phyloP scores from a whole-genome alignment of 2,888 invertebrate species.

The Punctoribates punctum region DNA sequence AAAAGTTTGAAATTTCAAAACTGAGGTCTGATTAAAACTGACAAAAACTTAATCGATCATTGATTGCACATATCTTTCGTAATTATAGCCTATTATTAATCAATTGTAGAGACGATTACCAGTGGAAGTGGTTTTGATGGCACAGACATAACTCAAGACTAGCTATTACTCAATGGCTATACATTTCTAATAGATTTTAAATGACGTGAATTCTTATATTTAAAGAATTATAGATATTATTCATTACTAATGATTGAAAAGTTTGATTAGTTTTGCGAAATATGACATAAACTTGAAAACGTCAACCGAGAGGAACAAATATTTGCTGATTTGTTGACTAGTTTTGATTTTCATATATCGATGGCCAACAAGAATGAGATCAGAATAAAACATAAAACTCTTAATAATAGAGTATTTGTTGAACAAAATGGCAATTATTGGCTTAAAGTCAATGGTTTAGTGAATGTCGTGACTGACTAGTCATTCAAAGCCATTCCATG shows the following conservation, averaged over 20 bases:
- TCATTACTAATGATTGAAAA: not conserved
- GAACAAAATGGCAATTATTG: constrained; percentile 10
- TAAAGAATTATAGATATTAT: not conserved
- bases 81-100: not conserved
- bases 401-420: constrained; percentile 4
- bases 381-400: constrained; percentile 25
- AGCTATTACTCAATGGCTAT: constrained; percentile 11
- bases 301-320: not conserved
- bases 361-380: constrained; percentile 4
- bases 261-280: not conserved
- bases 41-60: not conserved
- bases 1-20: too few species aligned
- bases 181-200: not conserved
- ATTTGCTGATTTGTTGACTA: not conserved
- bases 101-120: not conserved
- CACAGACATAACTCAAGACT: constrained; percentile 35
- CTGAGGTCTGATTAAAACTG: not conserved
- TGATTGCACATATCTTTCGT: constrained; percentile 9
- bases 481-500: constrained; percentile 13
- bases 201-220: not conserved
- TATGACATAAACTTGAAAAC: not conserved
- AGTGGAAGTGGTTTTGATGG: not conserved
- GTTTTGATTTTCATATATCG: not conserved
- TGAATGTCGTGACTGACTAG: not conserved
- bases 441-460: not conserved